Conservation (phyloP, 2,113 vertebrate genomes). For the Acanthochromis polyacanthus region DNA sequence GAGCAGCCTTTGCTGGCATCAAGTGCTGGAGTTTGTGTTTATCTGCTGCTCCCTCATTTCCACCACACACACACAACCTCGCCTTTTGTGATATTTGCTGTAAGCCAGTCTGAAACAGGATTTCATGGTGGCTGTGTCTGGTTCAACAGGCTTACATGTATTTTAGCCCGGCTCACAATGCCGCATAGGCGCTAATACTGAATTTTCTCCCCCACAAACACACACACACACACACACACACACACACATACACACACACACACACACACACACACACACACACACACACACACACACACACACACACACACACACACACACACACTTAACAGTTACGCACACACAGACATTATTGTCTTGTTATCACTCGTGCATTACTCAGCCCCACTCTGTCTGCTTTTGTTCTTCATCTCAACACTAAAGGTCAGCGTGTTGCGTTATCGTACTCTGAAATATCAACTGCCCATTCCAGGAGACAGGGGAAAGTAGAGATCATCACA, state of each 20-base stretch:
- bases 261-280: constrained; percentile 4
- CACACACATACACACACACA: not conserved
- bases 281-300: constrained; percentile 8
- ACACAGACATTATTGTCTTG: constrained; percentile 6
- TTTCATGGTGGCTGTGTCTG: constrained; percentile 65
- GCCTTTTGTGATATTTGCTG: constrained; percentile 28
- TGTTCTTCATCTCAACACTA: constrained; percentile 46
- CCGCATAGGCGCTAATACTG: constrained; percentile 26
- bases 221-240: constrained; percentile 10
- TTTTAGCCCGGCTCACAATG: constrained; percentile 30
- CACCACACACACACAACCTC: constrained; percentile 10
- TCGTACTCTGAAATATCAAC: constrained; percentile 59
- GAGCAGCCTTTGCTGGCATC: constrained; percentile 15
- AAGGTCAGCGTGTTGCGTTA: constrained; percentile 45
- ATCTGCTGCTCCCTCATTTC: constrained; percentile 15
- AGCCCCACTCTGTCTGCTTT: constrained; percentile 40
- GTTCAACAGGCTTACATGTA: constrained; percentile 70
- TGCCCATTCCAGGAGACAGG: constrained; percentile 12
- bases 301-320: not conserved
- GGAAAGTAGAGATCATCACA: constrained; percentile 15
- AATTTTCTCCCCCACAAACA: too few relatives aligned
- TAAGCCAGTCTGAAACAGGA: constrained; percentile 66
- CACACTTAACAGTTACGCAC: constrained; percentile 15
- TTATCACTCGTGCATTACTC: constrained; percentile 35
- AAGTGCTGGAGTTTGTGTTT: constrained; percentile 14